Evolutionary conservation across 2,888 invertebrate genomes (phyloP).

Genomic region (Neelides folsomi): DNA sequence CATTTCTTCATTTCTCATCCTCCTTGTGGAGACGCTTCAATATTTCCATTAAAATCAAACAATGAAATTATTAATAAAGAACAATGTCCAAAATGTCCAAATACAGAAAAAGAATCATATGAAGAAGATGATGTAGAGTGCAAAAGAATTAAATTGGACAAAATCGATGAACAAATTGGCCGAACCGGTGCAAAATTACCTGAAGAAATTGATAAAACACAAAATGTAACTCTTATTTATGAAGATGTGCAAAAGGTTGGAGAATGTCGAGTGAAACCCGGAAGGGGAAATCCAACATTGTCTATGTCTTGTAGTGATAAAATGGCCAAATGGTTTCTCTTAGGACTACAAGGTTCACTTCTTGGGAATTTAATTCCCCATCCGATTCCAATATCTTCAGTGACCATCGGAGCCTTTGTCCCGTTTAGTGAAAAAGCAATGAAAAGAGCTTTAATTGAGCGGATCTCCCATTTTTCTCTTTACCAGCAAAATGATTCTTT

Average conservation of each 20-base stretch:
- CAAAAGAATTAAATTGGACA: conserved; percentile 9
- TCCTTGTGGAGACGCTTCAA: conserved; percentile 89
- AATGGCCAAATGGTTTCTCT: conserved; percentile 70
- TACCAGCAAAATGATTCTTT: conserved; percentile 7
- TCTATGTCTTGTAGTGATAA: conserved; percentile 93
- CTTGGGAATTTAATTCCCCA: conserved; percentile 51
- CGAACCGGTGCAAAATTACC: conserved; percentile 68
- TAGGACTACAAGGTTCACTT: conserved; percentile 72
- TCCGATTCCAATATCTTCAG: conserved; percentile 55
- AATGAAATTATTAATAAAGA: neutral
- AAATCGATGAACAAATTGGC: conserved; percentile 35
- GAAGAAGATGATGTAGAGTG: neutral
- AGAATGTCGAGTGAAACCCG: conserved; percentile 71
- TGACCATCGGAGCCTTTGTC: conserved; percentile 54
- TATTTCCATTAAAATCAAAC: conserved; percentile 43
- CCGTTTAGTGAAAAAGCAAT: conserved; percentile 51
- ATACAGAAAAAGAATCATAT: neutral
- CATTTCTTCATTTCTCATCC: conserved; percentile 75
- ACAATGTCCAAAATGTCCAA: neutral
- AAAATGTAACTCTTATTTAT: conserved; percentile 14
- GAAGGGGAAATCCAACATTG: conserved; percentile 72
- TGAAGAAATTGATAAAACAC: too few species aligned
- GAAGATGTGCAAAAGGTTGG: conserved; percentile 54
- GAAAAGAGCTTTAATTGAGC: conserved; percentile 40
- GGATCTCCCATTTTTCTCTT: too few species aligned